phyloP scores from a whole-genome alignment of 2,113 vertebrate species.

The Calidris pygmaea region DNA sequence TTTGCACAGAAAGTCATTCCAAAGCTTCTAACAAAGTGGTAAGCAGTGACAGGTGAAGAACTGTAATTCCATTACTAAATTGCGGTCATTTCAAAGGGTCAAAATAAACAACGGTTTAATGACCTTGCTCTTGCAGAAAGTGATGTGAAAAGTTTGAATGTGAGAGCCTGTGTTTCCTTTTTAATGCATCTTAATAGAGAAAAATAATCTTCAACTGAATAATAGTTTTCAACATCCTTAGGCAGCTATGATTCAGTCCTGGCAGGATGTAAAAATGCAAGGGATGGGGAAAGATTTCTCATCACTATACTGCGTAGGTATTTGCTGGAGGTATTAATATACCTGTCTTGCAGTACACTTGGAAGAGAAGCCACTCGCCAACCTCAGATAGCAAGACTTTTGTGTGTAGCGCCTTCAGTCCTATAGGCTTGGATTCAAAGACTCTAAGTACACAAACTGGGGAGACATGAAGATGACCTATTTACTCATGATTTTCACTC shows the following conservation, averaged over 20 bases:
- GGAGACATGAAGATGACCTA: neutral
- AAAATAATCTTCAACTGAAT: neutral
- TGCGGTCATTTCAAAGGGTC: conserved; percentile 38
- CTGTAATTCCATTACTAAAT: conserved; percentile 53
- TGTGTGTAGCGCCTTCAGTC: neutral
- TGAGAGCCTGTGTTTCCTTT: neutral
- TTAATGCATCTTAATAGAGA: conserved; percentile 11
- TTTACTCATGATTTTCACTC: neutral
- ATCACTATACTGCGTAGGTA: neutral
- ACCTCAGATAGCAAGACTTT: neutral
- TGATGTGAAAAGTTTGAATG: neutral
- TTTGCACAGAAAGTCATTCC: conserved; percentile 25
- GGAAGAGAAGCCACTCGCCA: neutral
- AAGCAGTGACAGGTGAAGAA: conserved; percentile 24
- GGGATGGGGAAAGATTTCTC: neutral
- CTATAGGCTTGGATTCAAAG: neutral
- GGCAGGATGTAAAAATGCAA: neutral
- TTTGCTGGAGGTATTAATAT: neutral
- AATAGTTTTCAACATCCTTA: neutral
- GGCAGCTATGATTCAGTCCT: neutral
- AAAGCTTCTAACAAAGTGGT: neutral
- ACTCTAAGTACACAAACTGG: neutral
- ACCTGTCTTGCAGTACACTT: neutral
- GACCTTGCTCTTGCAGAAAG: neutral
- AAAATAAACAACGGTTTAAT: conserved; percentile 27